Evolutionary conservation across 2,888 invertebrate species (phyloP).

Genomic region (Macrophya alboannulata): DNA sequence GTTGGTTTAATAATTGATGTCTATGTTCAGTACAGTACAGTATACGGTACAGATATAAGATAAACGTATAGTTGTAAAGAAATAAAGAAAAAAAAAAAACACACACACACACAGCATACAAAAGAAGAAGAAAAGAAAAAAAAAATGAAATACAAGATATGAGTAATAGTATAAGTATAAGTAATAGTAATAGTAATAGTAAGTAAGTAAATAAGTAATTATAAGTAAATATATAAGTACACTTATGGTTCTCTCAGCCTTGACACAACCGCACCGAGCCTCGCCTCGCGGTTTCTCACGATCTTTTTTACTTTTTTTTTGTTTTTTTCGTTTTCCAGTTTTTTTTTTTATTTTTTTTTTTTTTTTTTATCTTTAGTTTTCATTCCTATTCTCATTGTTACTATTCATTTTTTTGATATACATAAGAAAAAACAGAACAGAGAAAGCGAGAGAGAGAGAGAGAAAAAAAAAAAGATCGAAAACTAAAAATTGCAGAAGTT

Average conservation of each 20-base stretch:
- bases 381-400: not conserved
- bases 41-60: too few species aligned
- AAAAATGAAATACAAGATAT: too few species aligned
- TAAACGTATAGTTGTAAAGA: too few species aligned
- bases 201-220: not conserved
- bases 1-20: constrained; percentile 7
- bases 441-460: not conserved
- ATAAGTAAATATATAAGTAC: not conserved
- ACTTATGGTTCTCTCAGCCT: constrained; percentile 43
- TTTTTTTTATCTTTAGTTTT: not conserved
- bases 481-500: not conserved
- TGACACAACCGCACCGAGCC: constrained; percentile 37
- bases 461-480: not conserved
- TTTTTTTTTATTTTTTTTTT: not conserved
- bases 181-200: not conserved
- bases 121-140: too few species aligned
- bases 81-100: too few species aligned
- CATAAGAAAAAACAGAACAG: not conserved
- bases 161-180: too few species aligned
- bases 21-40: not conserved
- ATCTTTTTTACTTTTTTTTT: not conserved
- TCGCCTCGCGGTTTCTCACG: constrained; percentile 49
- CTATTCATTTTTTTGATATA: not conserved
- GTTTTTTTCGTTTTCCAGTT: too few species aligned
- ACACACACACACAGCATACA: too few species aligned